phyloP scores from a whole-genome alignment of 2,113 vertebrate species.

The Rhynchomys soricoides region DNA sequence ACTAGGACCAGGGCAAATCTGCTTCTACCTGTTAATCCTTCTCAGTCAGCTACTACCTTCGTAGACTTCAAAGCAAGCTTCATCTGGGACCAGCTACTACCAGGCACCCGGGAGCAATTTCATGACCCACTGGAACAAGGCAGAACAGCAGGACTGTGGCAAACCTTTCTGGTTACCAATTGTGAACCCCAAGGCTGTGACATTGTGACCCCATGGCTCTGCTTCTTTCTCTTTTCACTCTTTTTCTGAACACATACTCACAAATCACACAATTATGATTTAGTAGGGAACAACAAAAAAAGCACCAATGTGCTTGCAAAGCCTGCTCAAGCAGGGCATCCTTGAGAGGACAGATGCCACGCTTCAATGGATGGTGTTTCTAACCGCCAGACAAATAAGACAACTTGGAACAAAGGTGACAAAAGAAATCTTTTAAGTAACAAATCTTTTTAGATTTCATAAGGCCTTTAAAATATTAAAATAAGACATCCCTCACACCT shows the following conservation, averaged over 20 bases:
- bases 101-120: not conserved
- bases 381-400: conserved; percentile 20
- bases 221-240: not conserved
- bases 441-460: not conserved
- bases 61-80: conserved; percentile 7
- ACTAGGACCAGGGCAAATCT: not conserved
- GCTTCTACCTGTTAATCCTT: not conserved
- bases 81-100: not conserved
- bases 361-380: not conserved
- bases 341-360: not conserved
- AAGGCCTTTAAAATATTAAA: conserved; percentile 27
- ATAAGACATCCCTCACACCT: not conserved
- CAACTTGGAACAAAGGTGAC: conserved; percentile 13
- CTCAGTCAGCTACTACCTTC: not conserved
- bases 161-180: not conserved
- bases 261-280: not conserved
- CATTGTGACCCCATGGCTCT: not conserved
- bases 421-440: conserved; percentile 37
- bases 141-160: not conserved
- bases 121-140: not conserved
- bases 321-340: not conserved
- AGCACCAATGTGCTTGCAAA: not conserved
- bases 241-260: not conserved
- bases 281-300: not conserved
- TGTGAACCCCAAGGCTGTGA: not conserved